These are phyloP conservation scores for Chiloscyllium punctatum DNA, from an alignment of 2,797 vertebrate genomes.

Conservation along the genomic window DNA sequence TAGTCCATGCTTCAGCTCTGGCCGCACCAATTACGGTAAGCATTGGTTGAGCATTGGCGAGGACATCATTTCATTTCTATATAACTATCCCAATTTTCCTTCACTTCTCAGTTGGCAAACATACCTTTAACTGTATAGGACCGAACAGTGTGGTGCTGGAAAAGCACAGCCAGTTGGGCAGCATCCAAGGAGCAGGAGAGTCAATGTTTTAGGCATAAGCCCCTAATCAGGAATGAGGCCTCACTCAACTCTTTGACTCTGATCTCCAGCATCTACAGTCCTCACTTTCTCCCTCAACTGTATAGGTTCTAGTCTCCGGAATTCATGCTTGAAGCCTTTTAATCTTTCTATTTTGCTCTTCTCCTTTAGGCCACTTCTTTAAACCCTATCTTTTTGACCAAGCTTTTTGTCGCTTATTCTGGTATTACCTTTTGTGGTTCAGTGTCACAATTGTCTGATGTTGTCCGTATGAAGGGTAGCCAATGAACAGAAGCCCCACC, in stretches of 20 bases:
- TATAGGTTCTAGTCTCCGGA: background rate
- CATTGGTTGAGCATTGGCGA: no score
- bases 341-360: background rate
- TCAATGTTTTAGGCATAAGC: no score
- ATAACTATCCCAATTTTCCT: background rate
- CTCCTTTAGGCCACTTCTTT: background rate
- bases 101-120: background rate
- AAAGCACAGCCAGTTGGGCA: no score
- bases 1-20: no score
- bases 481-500: no score
- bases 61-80: no score
- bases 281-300: background rate
- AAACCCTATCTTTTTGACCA: background rate
- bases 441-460: background rate
- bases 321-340: background rate
- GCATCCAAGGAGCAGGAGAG: no score
- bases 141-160: no score
- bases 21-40: no score
- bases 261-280: no score
- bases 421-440: background rate
- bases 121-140: background rate
- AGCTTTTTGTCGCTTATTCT: background rate
- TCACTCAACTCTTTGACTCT: no score
- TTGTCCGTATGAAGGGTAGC: background rate
- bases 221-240: no score